Base-by-base conservation (phyloP, 2,113 vertebrate species). In the Vicugna pacos region DNA sequence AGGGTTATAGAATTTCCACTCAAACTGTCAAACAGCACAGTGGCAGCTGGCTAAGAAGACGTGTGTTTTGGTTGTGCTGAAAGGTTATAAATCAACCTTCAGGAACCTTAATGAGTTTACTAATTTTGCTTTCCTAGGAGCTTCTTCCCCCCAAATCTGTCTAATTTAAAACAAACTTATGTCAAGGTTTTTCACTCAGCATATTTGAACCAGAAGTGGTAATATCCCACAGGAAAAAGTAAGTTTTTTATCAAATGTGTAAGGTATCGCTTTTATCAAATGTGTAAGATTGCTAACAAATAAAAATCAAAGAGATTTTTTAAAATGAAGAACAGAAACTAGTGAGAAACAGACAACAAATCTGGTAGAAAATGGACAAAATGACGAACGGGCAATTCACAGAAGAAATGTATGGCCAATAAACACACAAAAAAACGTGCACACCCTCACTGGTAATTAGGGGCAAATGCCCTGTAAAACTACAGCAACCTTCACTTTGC, bases 91-190 rank as follows among this genome's bases (percentile, higher is more conserved):
- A 98, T 91, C 90, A 98, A 79, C 76, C 22, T 81, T 93, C 42
- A 92, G 93, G 65, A 94, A 89, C 26, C 56, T 85, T 94, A 98
- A 80, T 88, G 52, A 89, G 89, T 98, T 96, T 97, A 90, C 83
- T 94, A 50, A 86, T 79, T 86, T 46, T 95, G 69, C 8, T 79
- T 92, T 94, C 30, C 94, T 96, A 89, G n/a, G 85, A 98, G 93
- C 81, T 89, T 95, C 96, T 89, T 95, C 96, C 94, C 84, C 88
- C 54, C 26, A 81, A 96, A 96, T 58, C 56, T 85, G 72, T 77
- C 90, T 95, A 96, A 97, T 93, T 96, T 95, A 62, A 83, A 95
- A 98, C 38, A 93, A 93, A 97, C 94, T 70, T 82, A 92, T 85
- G 48, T 62, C 30, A 93, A 65, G 64, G 60, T 11, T 90, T 89